phyloP scores from a whole-genome alignment of 1,140 invertebrate species.

The Steinernema feltiae region DNA sequence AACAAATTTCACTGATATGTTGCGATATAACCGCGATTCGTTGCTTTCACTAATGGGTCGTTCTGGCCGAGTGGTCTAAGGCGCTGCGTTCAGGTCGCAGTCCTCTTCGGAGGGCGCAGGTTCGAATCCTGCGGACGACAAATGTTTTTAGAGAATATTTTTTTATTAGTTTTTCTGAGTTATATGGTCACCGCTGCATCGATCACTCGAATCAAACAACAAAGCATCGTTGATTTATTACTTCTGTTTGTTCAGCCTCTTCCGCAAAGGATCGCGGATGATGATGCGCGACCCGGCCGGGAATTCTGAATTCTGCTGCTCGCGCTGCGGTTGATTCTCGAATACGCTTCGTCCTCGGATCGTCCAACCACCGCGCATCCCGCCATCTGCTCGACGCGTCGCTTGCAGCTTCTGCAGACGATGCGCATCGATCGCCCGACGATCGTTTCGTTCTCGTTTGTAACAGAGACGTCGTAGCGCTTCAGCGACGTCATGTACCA shows the following conservation, averaged over 20 bases:
- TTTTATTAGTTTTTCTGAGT: no score
- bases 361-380: background rate
- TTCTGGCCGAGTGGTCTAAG: constrained; percentile 84
- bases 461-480: background rate
- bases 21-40: background rate
- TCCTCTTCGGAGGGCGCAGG: constrained; percentile 60
- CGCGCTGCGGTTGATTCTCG: background rate
- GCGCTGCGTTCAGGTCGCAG: constrained; percentile 86
- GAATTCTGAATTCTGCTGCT: background rate
- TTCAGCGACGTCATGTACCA: background rate
- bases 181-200: background rate
- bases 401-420: background rate
- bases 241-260: background rate
- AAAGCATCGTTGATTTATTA: background rate
- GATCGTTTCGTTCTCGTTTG: background rate
- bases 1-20: background rate
- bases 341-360: background rate
- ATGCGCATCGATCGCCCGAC: background rate
- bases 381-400: background rate
- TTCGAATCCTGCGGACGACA: constrained; percentile 48
- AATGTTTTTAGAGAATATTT: no score
- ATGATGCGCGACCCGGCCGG: background rate
- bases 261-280: background rate
- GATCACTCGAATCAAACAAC: background rate
- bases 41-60: background rate